Percentiles rank a stretch among this genome's conserved stretches.
phyloP scores from a whole-genome alignment of 2,113 vertebrate genomes.

The Petrocephalus microphthalmus region DNA sequence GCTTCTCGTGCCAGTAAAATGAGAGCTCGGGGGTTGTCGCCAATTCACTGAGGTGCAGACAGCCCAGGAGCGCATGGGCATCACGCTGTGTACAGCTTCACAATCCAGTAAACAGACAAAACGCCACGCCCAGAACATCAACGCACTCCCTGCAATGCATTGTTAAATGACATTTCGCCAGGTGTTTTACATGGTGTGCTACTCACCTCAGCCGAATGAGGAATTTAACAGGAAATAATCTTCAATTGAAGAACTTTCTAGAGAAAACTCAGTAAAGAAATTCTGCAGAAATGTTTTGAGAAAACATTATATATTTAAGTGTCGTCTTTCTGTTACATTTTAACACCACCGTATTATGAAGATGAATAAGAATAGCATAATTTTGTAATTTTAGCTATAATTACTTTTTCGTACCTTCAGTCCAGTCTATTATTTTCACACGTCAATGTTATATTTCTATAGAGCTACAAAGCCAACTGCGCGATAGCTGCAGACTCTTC shows the following conservation, averaged over 20 bases:
- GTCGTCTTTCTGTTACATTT: neutral
- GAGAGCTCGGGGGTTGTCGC: neutral
- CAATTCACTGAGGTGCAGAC: neutral
- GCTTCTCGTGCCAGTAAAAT: conserved; percentile 1
- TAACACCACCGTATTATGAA: neutral
- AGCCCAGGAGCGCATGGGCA: neutral
- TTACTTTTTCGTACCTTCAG: neutral
- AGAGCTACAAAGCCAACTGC: neutral
- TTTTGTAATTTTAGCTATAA: neutral
- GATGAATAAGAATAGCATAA: neutral
- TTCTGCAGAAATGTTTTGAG: neutral
- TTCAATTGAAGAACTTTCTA: neutral
- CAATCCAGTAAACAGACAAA: neutral
- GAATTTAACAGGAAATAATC: neutral
- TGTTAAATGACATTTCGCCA: neutral
- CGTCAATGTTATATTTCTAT: neutral
- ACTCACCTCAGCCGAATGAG: neutral
- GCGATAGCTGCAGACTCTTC: neutral
- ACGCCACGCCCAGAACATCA: neutral
- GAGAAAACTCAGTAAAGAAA: neutral
- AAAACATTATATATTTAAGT: neutral
- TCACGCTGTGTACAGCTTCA: no score
- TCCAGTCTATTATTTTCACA: neutral
- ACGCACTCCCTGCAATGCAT: neutral
- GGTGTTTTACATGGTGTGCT: neutral